A percentile compares a stretch with the other conserved stretches of the same genome.
Conservation (phyloP, 23 tunicate genomes). For the Trididemnum miniatum region DNA sequence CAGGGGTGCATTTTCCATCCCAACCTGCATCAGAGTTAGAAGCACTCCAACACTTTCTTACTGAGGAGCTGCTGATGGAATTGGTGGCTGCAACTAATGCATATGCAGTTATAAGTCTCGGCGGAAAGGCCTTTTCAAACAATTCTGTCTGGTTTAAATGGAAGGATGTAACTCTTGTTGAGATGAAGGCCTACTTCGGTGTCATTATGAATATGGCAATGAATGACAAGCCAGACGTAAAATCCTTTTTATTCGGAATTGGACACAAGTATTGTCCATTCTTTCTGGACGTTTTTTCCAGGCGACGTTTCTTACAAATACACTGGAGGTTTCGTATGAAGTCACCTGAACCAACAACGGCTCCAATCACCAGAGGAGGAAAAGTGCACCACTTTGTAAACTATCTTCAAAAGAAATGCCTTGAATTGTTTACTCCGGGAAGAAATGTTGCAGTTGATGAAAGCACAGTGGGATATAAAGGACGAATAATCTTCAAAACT, state of each 20-base stretch:
- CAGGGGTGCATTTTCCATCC: too few relatives aligned
- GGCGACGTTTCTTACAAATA: constrained; percentile 22
- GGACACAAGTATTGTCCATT: constrained; percentile 23
- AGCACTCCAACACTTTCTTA: constrained; percentile 6
- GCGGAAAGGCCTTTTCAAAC: neutral
- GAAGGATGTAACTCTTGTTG: constrained; percentile 19
- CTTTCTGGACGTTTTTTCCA: constrained; percentile 29
- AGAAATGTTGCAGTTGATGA: constrained; percentile 36
- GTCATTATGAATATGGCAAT: constrained; percentile 24
- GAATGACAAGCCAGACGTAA: constrained; percentile 12
- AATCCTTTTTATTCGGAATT: constrained; percentile 5
- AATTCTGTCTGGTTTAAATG: constrained; percentile 33
- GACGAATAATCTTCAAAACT: constrained; percentile 35
- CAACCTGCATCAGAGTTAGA: constrained; percentile 30
- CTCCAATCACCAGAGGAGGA: constrained; percentile 11
- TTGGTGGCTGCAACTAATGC: constrained; percentile 36
- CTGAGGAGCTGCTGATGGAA: constrained; percentile 31
- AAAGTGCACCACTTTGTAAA: constrained; percentile 12
- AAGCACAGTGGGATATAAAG: constrained; percentile 37
- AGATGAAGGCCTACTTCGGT: constrained; percentile 43
- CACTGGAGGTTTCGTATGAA: constrained; percentile 29
- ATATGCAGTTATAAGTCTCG: constrained; percentile 16
- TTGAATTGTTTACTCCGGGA: constrained; percentile 14
- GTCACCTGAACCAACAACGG: constrained; percentile 29
- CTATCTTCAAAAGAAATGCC: constrained; percentile 21